Evolutionary conservation across 2,113 vertebrate genomes (phyloP).

Genomic region (Phaetusa simplex): DNA sequence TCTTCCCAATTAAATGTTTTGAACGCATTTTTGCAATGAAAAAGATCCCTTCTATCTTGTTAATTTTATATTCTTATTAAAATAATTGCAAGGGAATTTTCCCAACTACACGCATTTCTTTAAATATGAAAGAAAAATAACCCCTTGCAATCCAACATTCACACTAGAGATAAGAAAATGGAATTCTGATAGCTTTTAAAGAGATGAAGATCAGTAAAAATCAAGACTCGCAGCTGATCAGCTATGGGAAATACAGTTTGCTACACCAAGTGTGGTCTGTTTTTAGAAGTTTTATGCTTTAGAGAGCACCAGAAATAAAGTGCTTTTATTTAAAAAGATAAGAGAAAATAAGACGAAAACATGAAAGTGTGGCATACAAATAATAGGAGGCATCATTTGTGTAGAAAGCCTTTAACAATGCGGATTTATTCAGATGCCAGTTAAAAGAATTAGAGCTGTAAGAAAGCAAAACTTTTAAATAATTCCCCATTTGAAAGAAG

Average conservation of each 20-base stretch:
- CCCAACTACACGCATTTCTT: neutral
- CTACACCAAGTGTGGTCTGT: neutral
- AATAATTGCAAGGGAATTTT: neutral
- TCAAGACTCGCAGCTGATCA: neutral
- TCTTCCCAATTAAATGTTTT: neutral
- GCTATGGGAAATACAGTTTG: neutral
- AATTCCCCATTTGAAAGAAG: neutral
- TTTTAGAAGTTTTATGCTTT: neutral
- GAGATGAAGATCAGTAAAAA: neutral
- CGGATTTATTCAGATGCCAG: conserved; percentile 13
- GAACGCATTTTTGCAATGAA: neutral
- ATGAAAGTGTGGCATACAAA: neutral
- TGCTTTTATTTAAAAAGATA: neutral
- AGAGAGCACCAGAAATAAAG: neutral
- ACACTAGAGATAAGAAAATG: neutral
- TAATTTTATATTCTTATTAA: neutral
- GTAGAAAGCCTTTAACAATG: conserved; percentile 20
- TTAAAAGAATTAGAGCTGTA: conserved; percentile 46
- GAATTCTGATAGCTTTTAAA: neutral
- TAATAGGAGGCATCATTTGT: neutral
- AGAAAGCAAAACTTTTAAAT: neutral
- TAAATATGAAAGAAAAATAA: neutral
- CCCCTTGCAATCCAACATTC: neutral
- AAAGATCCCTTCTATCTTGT: neutral
- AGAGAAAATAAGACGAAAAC: neutral